These are phyloP conservation scores for Callorhinus ursinus DNA, from an alignment of 2,113 vertebrate species.

Conservation along the genomic window DNA sequence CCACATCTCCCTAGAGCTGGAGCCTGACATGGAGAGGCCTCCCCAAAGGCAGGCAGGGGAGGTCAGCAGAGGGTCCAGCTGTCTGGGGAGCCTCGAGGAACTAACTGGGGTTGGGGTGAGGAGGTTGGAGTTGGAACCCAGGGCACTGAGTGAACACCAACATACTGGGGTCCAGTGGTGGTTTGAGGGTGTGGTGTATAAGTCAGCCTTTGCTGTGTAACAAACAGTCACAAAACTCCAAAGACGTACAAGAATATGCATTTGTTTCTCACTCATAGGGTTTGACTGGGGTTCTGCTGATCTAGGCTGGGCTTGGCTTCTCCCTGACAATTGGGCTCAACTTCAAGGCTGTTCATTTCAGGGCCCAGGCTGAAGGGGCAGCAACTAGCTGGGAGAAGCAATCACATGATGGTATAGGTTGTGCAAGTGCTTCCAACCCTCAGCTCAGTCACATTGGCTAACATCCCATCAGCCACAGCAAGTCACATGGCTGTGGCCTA, in stretches of 20 bases:
- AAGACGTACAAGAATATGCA: fast-evolving
- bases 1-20: not conserved
- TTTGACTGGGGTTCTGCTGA: not conserved
- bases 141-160: not conserved
- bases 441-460: too few relatives aligned
- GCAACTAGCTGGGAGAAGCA: not conserved
- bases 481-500: not conserved
- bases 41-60: not conserved
- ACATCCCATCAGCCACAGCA: not conserved
- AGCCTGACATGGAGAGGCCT: not conserved
- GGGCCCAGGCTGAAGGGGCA: not conserved
- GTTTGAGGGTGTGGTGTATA: not conserved
- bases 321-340: not conserved
- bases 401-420: fast-evolving
- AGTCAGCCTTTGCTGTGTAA: not conserved
- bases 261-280: not conserved
- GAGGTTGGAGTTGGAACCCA: not conserved
- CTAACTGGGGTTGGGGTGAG: not conserved
- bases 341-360: fast-evolving
- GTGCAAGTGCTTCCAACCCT: not conserved
- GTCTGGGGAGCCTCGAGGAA: not conserved
- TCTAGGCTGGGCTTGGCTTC: not conserved
- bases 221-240: not conserved
- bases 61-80: not conserved
- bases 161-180: not conserved